phyloP scores from a whole-genome alignment of 2,888 invertebrate species.

The Teleogryllus oceanicus region DNA sequence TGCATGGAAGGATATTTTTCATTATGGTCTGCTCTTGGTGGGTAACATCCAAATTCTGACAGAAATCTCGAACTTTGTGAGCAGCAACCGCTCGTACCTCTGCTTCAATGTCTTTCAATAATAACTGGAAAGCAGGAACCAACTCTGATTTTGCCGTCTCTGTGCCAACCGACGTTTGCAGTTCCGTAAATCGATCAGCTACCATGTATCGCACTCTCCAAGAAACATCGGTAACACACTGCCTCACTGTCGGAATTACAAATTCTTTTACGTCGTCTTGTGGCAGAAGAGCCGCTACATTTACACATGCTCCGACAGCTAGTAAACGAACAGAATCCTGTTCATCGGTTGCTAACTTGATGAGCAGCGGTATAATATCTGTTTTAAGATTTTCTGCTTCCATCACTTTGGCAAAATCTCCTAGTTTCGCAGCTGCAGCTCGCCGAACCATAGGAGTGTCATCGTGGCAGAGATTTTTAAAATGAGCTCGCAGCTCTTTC shows the following conservation, averaged over 20 bases:
- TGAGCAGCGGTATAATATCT: conserved; percentile 95
- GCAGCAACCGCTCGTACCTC: conserved; percentile 98
- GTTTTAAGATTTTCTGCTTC: conserved; percentile 94
- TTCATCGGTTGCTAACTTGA: conserved; percentile 91
- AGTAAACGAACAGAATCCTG: conserved; percentile 96
- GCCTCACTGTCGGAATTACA: conserved; percentile 91
- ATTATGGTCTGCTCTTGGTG: conserved; percentile 90
- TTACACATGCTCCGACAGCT: conserved; percentile 95
- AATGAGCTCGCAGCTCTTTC: conserved; percentile 79
- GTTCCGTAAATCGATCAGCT: conserved; percentile 78
- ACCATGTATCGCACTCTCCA: conserved; percentile 88
- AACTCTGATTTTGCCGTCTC: conserved; percentile 93
- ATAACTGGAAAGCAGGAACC: conserved; percentile 80
- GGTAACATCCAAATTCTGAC: conserved; percentile 84
- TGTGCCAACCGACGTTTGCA: conserved; percentile 94
- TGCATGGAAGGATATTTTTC: conserved; percentile 92
- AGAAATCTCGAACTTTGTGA: conserved; percentile 91
- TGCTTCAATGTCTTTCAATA: conserved; percentile 96
- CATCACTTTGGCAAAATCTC: conserved; percentile 96
- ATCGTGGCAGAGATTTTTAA: conserved; percentile 93
- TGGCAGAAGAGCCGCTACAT: conserved; percentile 80
- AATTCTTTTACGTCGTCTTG: conserved; percentile 85
- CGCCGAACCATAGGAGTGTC: conserved; percentile 99
- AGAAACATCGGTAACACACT: conserved; percentile 79
- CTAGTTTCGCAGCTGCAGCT: conserved; percentile 94